These are phyloP conservation scores for Colistium nudipinnis DNA, from an alignment of 2,113 vertebrate genomes.

Conservation along the genomic window DNA sequence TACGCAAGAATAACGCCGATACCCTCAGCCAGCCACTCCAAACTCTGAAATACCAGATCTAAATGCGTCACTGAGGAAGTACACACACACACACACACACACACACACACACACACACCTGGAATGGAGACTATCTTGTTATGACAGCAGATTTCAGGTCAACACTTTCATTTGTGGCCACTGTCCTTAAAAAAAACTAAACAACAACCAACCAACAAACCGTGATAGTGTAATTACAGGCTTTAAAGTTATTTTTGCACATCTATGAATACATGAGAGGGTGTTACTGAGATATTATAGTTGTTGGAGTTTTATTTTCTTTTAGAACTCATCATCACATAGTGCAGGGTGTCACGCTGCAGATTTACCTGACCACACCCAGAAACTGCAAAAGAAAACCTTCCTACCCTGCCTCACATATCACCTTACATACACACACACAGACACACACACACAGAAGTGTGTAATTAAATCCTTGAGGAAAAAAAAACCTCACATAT, in stretches of 20 bases:
- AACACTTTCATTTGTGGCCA: constrained; percentile 10
- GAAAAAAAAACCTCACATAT: not conserved
- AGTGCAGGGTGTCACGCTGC: not conserved
- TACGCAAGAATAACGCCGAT: constrained; percentile 53
- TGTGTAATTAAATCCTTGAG: not conserved
- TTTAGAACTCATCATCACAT: constrained; percentile 3
- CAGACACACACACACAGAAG: not conserved
- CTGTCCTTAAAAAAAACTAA: not conserved
- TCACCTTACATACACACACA: not conserved
- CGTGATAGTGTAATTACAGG: not conserved
- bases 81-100: constrained; percentile 1
- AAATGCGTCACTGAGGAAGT: not conserved
- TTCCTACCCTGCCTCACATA: not conserved
- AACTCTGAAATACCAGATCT: not conserved
- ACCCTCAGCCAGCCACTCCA: constrained; percentile 37
- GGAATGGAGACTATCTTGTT: not conserved
- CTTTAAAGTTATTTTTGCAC: too few species aligned
- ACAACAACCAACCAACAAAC: too few species aligned
- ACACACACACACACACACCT: too few species aligned
- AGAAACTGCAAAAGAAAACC: constrained; percentile 74
- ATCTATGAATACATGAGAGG: not conserved
- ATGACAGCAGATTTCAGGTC: constrained; percentile 6
- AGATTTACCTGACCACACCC: constrained; percentile 65
- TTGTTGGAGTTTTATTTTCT: not conserved
- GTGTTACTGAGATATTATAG: not conserved